These are phyloP conservation scores for Phthorimaea operculella DNA, from an alignment of 1,140 invertebrate species.

Conservation along the genomic window DNA sequence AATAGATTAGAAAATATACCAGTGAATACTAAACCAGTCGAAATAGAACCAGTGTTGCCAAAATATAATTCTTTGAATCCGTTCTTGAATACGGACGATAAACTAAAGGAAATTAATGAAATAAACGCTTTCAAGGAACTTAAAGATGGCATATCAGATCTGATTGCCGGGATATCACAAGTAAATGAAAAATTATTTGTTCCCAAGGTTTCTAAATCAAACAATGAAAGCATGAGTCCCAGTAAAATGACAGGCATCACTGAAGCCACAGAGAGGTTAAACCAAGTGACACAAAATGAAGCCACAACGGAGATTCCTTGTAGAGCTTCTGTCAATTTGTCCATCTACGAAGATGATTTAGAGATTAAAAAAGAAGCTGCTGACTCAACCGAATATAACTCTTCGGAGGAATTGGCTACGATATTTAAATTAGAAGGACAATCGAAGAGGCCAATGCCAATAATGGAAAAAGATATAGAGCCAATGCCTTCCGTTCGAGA, in stretches of 20 bases:
- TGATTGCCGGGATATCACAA: slow-evolving; percentile 63
- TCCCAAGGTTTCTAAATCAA: slow-evolving; percentile 31
- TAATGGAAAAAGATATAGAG: slow-evolving; percentile 26
- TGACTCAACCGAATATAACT: slow-evolving; percentile 70
- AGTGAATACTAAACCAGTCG: not conserved
- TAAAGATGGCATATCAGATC: slow-evolving; percentile 63
- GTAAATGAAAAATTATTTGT: slow-evolving; percentile 62
- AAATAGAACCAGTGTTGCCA: slow-evolving; percentile 15
- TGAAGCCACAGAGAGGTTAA: slow-evolving; percentile 68
- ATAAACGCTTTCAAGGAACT: slow-evolving; percentile 65
- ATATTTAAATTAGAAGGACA: slow-evolving; percentile 65
- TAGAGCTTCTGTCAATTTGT: slow-evolving; percentile 43
- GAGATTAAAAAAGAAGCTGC: slow-evolving; percentile 52
- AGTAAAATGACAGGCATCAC: slow-evolving; percentile 45
- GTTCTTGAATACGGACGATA: slow-evolving; percentile 46
- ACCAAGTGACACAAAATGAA: slow-evolving; percentile 58
- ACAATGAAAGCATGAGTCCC: slow-evolving; percentile 17
- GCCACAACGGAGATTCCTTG: slow-evolving; percentile 37
- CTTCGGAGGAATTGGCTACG: slow-evolving; percentile 71
- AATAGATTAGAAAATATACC: slow-evolving; percentile 12
- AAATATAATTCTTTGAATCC: slow-evolving; percentile 47
- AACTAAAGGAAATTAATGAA: slow-evolving; percentile 59
- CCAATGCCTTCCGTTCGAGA: slow-evolving; percentile 30
- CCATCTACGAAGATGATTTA: slow-evolving; percentile 56
- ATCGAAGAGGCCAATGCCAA: slow-evolving; percentile 8